Evolutionary conservation across 2,888 invertebrate species (phyloP).

Genomic region (Pheosia tremula): DNA sequence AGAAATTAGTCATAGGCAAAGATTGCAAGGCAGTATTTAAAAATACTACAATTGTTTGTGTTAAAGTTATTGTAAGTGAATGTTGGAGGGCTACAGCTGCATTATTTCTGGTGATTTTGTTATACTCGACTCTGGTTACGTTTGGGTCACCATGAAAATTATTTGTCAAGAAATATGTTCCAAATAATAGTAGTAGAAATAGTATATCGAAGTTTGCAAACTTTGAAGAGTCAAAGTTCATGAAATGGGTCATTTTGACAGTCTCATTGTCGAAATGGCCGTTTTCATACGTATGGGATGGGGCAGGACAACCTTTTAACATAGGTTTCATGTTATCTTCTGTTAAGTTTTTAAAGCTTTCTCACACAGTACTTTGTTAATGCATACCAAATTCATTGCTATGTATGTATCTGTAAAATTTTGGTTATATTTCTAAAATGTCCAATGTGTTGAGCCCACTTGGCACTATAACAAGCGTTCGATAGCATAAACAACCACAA

Average conservation of each 20-base stretch:
- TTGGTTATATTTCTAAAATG: conserved; percentile 3
- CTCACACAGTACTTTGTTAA: too few relatives aligned
- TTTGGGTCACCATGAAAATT: not conserved
- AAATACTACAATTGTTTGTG: conserved; percentile 62
- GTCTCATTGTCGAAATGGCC: too few relatives aligned
- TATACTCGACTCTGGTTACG: not conserved
- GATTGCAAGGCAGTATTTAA: conserved; percentile 59
- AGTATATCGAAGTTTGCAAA: too few relatives aligned
- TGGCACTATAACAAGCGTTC: conserved; percentile 42
- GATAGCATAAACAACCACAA: conserved; percentile 32
- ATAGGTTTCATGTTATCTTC: too few relatives aligned
- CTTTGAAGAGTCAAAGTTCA: too few relatives aligned
- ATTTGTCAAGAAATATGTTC: not conserved
- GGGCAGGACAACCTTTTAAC: too few relatives aligned
- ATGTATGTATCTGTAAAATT: too few relatives aligned
- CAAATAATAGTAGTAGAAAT: too few relatives aligned
- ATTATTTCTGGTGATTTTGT: conserved; percentile 22
- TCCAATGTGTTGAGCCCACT: conserved; percentile 6
- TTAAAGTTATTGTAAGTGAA: conserved; percentile 40
- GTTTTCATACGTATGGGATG: too few relatives aligned
- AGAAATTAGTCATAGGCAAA: conserved; percentile 59
- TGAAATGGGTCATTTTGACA: too few relatives aligned
- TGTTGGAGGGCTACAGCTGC: conserved; percentile 22
- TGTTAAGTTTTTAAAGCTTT: too few relatives aligned
- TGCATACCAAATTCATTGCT: too few relatives aligned